These are phyloP conservation scores for Falco cherrug DNA, from an alignment of 2,797 vertebrate genomes.

Conservation along the genomic window DNA sequence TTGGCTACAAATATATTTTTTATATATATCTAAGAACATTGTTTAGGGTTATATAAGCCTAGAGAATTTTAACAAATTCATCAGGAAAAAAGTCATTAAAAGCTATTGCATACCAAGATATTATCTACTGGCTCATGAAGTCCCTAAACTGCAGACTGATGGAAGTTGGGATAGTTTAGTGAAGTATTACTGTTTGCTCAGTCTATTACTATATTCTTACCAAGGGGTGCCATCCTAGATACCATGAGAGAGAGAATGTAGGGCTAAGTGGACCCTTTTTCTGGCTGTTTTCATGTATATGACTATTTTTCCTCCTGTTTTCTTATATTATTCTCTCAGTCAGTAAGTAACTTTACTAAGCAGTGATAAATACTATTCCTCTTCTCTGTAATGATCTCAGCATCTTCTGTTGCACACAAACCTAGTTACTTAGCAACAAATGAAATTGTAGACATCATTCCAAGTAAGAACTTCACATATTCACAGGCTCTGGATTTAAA, in stretches of 20 bases:
- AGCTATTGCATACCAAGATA: not conserved
- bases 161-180: not conserved
- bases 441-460: not conserved
- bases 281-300: not conserved
- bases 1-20: not conserved
- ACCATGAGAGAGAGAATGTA: not conserved
- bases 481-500: slow-evolving; percentile 13
- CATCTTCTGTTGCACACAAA: not conserved
- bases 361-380: not conserved
- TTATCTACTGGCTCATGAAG: not conserved
- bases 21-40: not conserved
- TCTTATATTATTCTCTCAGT: not conserved
- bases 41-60: not conserved
- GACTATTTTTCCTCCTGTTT: not conserved
- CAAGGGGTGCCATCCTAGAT: not conserved
- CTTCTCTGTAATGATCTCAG: not conserved
- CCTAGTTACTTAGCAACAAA: not conserved
- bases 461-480: slow-evolving; percentile 15
- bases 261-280: not conserved
- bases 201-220: not conserved
- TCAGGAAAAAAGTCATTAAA: not conserved
- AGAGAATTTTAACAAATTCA: not conserved
- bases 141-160: not conserved
- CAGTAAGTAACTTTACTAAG: not conserved
- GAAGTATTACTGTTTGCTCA: not conserved